Evolutionary conservation across 2,888 invertebrate species (phyloP).

Genomic region (Agriopis marginaria): DNA sequence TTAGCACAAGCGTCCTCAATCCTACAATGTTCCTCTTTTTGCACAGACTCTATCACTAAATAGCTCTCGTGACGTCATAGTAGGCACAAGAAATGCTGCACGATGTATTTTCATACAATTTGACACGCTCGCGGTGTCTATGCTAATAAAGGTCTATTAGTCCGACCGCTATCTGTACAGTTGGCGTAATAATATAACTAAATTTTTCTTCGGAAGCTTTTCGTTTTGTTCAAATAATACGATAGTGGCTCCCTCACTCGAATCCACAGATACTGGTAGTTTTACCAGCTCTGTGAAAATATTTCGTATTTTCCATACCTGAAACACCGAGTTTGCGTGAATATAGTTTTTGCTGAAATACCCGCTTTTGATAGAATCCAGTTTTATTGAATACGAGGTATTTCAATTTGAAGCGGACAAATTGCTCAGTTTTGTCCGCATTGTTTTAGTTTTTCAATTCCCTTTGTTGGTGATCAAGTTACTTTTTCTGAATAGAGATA

Average conservation of each 20-base stretch:
- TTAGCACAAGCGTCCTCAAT: too few relatives aligned
- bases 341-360: conserved; percentile 23
- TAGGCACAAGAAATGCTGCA: too few relatives aligned
- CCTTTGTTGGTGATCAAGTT: not conserved
- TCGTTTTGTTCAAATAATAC: not conserved
- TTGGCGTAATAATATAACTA: not conserved
- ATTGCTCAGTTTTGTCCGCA: conserved; percentile 18
- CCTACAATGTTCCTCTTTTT: too few relatives aligned
- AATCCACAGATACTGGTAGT: not conserved
- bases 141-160: too few relatives aligned
- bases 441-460: conserved; percentile 11
- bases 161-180: not conserved
- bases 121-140: too few relatives aligned
- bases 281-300: conserved; percentile 25
- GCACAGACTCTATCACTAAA: too few relatives aligned
- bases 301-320: conserved; percentile 30
- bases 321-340: conserved; percentile 1
- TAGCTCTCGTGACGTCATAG: too few relatives aligned
- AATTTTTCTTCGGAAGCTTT: not conserved
- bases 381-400: conserved; percentile 20
- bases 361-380: conserved; percentile 22
- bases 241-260: not conserved
- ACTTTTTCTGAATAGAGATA: not conserved
- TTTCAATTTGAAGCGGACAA: conserved; percentile 18
- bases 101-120: too few relatives aligned